Conservation (phyloP, 2,888 invertebrate genomes). For the Candidula unifasciata region DNA sequence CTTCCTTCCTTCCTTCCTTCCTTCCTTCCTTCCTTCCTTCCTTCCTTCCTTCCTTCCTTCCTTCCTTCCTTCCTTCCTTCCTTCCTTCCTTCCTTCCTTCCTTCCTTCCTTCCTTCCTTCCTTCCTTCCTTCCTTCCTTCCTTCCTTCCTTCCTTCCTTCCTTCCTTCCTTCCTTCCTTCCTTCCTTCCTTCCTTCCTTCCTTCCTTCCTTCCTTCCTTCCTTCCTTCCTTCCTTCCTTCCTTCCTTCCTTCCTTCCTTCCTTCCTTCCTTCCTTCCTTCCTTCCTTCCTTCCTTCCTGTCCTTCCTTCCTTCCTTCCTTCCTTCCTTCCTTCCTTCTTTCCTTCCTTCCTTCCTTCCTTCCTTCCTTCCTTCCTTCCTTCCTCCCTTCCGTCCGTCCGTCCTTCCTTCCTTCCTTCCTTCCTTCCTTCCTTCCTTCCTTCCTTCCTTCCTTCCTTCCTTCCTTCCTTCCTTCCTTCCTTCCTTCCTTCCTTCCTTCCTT, state of each 20-base stretch:
- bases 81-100: slow-evolving; percentile 8
- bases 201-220: slow-evolving; percentile 1
- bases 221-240: slow-evolving; percentile 8
- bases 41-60: not conserved
- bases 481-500: slow-evolving; percentile 10
- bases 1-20: not conserved
- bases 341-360: not conserved
- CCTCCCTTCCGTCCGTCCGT: slow-evolving; percentile 51
- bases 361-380: slow-evolving; percentile 69
- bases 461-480: slow-evolving; percentile 7
- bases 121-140: slow-evolving; percentile 8
- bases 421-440: slow-evolving; percentile 6
- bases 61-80: not conserved
- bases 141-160: not conserved
- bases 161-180: slow-evolving; percentile 4
- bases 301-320: not conserved
- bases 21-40: not conserved
- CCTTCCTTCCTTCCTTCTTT: not conserved
- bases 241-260: not conserved
- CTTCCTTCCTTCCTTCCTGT: not conserved
- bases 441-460: not conserved
- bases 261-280: not conserved
- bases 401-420: slow-evolving; percentile 1
- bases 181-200: not conserved
- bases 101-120: slow-evolving; percentile 8